phyloP scores from a whole-genome alignment of 1,140 invertebrate species.

The Drosophila guanche region DNA sequence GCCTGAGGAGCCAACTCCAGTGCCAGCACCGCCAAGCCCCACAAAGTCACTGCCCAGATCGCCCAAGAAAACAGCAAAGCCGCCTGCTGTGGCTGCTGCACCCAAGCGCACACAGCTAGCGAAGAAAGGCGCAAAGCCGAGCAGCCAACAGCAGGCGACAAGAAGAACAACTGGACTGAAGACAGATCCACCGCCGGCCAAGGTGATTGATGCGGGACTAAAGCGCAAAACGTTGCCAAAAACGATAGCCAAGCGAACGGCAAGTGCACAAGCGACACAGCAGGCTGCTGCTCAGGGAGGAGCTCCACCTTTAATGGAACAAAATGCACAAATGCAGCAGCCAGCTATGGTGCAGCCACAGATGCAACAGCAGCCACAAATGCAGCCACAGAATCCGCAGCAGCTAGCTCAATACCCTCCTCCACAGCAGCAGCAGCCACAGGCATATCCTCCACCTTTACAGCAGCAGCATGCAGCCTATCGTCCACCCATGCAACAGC shows the following conservation, averaged over 20 bases:
- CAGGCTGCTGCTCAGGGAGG: neutral
- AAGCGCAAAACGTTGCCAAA: slow-evolving; percentile 17
- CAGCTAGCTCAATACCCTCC: neutral
- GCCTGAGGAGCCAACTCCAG: too few relatives aligned
- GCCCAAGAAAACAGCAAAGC: slow-evolving; percentile 12
- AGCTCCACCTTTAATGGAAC: neutral
- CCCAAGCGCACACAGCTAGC: neutral
- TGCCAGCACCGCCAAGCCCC: slow-evolving; percentile 21
- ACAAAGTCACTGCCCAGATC: slow-evolving; percentile 35
- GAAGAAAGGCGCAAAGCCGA: slow-evolving; percentile 4
- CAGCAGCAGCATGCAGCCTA: too few relatives aligned
- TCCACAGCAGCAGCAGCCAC: neutral
- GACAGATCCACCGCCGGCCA: slow-evolving; percentile 22
- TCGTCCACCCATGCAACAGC: neutral
- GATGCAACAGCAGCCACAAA: neutral
- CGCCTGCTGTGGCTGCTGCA: neutral
- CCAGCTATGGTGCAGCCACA: neutral
- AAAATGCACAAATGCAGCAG: neutral
- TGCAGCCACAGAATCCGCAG: neutral
- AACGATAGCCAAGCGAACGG: too few relatives aligned
- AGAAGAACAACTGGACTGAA: slow-evolving; percentile 2
- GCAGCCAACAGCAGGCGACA: neutral
- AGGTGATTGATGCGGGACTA: slow-evolving; percentile 57
- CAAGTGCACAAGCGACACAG: neutral
- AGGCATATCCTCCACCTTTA: too few relatives aligned